Base-by-base conservation (phyloP, 2,888 invertebrate species). In the Hyppa rectilinea region DNA sequence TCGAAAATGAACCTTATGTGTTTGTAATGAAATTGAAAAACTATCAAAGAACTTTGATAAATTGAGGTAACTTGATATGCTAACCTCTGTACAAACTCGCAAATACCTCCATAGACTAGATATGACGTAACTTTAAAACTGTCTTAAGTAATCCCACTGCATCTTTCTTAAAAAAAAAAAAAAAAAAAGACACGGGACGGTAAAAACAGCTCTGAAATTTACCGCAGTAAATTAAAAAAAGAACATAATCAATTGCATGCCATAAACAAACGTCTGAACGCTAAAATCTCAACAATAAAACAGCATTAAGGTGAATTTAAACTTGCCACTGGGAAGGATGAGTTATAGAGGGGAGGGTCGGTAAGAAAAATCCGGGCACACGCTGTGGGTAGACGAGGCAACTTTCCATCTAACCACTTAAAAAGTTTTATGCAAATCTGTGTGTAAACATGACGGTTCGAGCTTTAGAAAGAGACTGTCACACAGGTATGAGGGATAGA, bases 401-500 rank as follows among this genome's bases (percentile, higher is more conserved):
- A 64, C 81, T 87, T 88, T 84, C 69, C 81, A 78, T 77, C 85
- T 62, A 26, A 61, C 83, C 83, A 84, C 86, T 89, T 87, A 86
- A 63, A 86, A 88, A 87, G 60, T 86, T 88, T 85, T 78, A 79
- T 64, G 69, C 79, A 84, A 86, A 86, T 83, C 83, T 85, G 75
- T 82, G 23, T 40, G 53, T 47, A 55, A 47, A 71, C 70, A 78
- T 70, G 71, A 52, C 31, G 36, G 20, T 14, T 66, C n/a, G 26
- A 26, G 34, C 20, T 26, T 70, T 43, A n/a, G 47, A 47, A 45
- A 12, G 5, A 26, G 6, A 49, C 23, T 2, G 12, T 14, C 2
- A 26, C 14, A 26, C 49, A 49, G 14, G 1, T 49, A 26, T 26
- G 26, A 26, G 49, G 23, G 49, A 26, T 2, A 49, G 14, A 26